Conservation (phyloP, 2,113 vertebrate genomes). For the Hirundichthys speculiger region DNA sequence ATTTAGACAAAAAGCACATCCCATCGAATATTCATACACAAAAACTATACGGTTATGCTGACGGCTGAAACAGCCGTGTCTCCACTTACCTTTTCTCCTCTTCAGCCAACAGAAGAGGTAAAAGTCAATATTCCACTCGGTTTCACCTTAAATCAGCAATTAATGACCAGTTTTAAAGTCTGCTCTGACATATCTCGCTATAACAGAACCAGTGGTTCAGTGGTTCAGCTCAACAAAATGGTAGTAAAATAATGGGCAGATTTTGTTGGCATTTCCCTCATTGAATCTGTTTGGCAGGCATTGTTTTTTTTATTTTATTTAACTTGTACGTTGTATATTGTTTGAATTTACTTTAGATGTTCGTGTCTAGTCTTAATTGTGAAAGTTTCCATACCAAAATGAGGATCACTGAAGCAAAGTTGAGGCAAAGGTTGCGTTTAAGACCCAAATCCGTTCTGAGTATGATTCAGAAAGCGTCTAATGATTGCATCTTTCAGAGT, state of each 20-base stretch:
- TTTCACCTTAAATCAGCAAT: conserved; percentile 20
- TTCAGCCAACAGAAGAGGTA: conserved; percentile 8
- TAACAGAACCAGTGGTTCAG: conserved; percentile 8
- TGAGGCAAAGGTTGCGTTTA: neutral
- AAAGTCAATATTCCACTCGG: conserved; percentile 3
- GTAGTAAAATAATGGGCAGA: conserved; percentile 20
- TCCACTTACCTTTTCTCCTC: neutral
- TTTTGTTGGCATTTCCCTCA: too few relatives aligned
- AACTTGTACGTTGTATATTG: too few relatives aligned
- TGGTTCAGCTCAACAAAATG: conserved; percentile 13
- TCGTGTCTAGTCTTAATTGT: neutral
- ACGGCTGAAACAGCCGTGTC: conserved; percentile 15
- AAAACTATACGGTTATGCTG: conserved; percentile 33
- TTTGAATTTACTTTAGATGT: neutral
- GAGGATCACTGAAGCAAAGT: neutral
- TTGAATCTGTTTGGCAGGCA: too few relatives aligned
- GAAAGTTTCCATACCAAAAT: too few relatives aligned
- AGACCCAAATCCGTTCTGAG: neutral
- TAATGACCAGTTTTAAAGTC: conserved; percentile 34
- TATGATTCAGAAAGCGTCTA: neutral
- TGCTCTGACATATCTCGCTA: neutral
- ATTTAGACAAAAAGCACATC: conserved; percentile 60
- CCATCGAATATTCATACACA: conserved; percentile 66
- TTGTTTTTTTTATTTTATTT: neutral
- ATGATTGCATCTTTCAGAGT: neutral